Conservation (phyloP, 2,113 vertebrate genomes). For the Chauna torquata region DNA sequence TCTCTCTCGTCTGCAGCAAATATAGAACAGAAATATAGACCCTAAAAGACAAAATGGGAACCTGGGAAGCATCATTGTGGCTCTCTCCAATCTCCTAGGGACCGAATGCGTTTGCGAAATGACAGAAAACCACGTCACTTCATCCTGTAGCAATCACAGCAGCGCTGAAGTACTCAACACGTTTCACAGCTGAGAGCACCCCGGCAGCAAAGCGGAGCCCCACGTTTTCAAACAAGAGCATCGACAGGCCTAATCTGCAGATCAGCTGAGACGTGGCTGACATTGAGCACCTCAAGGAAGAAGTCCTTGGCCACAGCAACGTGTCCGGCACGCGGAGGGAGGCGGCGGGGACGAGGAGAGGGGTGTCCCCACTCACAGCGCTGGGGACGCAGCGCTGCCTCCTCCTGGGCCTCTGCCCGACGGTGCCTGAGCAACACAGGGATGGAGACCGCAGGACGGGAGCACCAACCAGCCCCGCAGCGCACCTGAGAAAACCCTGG, state of each 20-base stretch:
- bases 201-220: neutral
- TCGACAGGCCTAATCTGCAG: neutral
- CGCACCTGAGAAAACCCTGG: neutral
- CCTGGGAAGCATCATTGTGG: too few species aligned
- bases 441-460: neutral
- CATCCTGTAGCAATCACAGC: neutral
- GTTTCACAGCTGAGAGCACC: neutral
- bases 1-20: neutral
- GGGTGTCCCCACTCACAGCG: neutral
- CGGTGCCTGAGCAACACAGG: too few species aligned
- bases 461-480: neutral
- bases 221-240: neutral
- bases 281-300: neutral
- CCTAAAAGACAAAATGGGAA: neutral
- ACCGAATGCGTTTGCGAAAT: neutral
- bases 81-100: neutral
- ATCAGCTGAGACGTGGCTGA: neutral
- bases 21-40: neutral
- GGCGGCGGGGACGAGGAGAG: neutral
- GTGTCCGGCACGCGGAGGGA: accelerated
- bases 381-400: accelerated
- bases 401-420: neutral
- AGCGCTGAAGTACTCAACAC: neutral
- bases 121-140: neutral
- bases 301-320: accelerated